These are phyloP conservation scores for Battus philenor DNA, from an alignment of 1,140 invertebrate species.

Conservation along the genomic window DNA sequence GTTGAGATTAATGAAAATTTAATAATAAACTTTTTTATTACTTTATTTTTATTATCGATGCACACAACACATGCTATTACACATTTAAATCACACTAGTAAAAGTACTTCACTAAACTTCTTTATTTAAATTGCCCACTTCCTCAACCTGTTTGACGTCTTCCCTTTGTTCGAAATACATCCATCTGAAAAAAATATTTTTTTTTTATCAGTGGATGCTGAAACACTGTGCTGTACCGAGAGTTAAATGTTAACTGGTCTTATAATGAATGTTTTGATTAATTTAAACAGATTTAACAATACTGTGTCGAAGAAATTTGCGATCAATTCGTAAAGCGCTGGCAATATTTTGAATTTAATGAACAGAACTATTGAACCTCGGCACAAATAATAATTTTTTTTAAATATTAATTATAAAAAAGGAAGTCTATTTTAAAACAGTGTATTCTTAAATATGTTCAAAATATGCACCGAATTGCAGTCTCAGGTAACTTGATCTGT, in stretches of 20 bases:
- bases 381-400: too few relatives aligned
- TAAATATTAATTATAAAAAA: too few relatives aligned
- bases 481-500: too few relatives aligned
- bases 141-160: constrained; percentile 51
- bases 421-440: too few relatives aligned
- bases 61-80: constrained; percentile 13
- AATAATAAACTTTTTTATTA: too few relatives aligned
- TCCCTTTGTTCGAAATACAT: constrained; percentile 64
- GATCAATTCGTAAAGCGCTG: too few relatives aligned
- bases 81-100: constrained; percentile 22
- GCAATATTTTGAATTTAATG: too few relatives aligned
- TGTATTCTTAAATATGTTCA: too few relatives aligned
- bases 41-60: too few relatives aligned
- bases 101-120: constrained; percentile 39
- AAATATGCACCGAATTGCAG: too few relatives aligned
- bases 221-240: constrained; percentile 1
- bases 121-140: constrained; percentile 51
- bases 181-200: constrained; percentile 53
- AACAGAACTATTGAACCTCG: too few relatives aligned
- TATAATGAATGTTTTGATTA: not conserved
- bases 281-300: constrained; percentile 8
- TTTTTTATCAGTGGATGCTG: constrained; percentile 3
- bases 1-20: not conserved
- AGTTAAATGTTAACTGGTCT: constrained; percentile 4
- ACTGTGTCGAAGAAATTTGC: not conserved